These are phyloP conservation scores for Pseudomyrmex pallidus DNA, from an alignment of 1,140 invertebrate genomes.

Conservation along the genomic window DNA sequence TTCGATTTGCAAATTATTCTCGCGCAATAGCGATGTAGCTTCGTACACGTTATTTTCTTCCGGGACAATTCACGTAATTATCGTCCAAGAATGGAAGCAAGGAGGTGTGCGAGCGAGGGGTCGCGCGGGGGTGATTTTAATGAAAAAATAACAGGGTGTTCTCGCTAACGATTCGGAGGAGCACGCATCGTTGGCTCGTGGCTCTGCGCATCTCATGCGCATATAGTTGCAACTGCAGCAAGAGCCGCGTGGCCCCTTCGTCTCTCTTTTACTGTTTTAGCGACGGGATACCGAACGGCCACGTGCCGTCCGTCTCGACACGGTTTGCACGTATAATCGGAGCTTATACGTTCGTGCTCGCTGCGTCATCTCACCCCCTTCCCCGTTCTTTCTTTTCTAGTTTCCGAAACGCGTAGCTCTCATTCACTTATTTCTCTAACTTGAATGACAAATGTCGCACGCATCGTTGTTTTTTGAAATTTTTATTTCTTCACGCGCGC, in stretches of 20 bases:
- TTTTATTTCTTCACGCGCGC: no score
- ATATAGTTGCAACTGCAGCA: slow-evolving; percentile 71
- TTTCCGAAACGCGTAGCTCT: no score
- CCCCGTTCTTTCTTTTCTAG: no score
- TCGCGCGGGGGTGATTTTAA: slow-evolving; percentile 78
- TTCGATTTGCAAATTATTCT: background rate
- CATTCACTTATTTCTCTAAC: background rate
- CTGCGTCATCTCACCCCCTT: background rate
- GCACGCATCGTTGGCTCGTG: slow-evolving; percentile 79
- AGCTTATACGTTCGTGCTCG: background rate
- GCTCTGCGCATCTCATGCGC: slow-evolving; percentile 70
- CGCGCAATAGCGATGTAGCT: slow-evolving; percentile 10
- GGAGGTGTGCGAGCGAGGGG: background rate
- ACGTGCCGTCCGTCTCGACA: slow-evolving; percentile 61
- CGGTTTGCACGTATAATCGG: slow-evolving; percentile 53
- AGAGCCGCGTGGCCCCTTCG: slow-evolving; percentile 68
- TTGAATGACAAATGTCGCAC: background rate
- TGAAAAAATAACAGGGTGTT: slow-evolving; percentile 81
- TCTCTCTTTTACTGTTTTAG: slow-evolving; percentile 70
- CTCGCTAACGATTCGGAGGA: slow-evolving; percentile 79
- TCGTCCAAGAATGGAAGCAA: slow-evolving; percentile 58
- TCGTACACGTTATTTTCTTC: slow-evolving; percentile 33
- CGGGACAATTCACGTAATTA: slow-evolving; percentile 75
- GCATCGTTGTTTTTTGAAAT: no score
- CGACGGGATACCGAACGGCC: slow-evolving; percentile 64